Percentiles rank a stretch among this genome's conserved stretches.
Conservation (phyloP, 1,140 invertebrate genomes). For the Drosophila ananassae region DNA sequence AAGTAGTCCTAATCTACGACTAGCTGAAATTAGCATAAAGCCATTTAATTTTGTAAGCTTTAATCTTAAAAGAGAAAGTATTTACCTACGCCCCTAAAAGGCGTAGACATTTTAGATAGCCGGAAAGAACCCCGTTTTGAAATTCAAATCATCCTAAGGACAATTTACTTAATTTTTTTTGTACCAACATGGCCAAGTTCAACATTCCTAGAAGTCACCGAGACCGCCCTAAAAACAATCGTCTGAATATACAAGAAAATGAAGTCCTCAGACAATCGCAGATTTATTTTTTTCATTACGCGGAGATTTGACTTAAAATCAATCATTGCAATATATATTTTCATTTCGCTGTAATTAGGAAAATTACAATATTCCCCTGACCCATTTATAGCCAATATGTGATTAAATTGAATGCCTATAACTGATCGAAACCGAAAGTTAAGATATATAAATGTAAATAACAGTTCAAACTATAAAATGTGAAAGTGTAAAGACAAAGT, state of each 20-base stretch:
- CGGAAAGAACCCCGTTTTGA: slow-evolving; percentile 48
- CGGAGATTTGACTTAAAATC: slow-evolving; percentile 1
- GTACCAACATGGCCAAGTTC: slow-evolving; percentile 24
- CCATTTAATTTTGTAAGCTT: slow-evolving; percentile 61
- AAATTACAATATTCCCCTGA: slow-evolving; percentile 46
- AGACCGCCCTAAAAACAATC: background rate
- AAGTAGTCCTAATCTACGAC: slow-evolving; percentile 34
- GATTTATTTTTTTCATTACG: background rate
- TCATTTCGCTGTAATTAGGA: slow-evolving; percentile 14
- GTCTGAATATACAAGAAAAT: background rate
- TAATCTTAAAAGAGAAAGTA: slow-evolving; percentile 56
- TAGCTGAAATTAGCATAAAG: slow-evolving; percentile 69
- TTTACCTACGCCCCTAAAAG: slow-evolving; percentile 39
- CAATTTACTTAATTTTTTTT: slow-evolving; percentile 73
- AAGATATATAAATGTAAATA: slow-evolving; percentile 35
- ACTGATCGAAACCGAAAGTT: slow-evolving; percentile 35
- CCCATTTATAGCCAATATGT: slow-evolving; percentile 62
- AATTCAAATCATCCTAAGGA: slow-evolving; percentile 65
- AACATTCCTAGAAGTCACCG: slow-evolving; percentile 10
- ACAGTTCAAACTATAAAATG: slow-evolving; percentile 32
- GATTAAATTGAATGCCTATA: slow-evolving; percentile 62
- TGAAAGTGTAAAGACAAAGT: slow-evolving; percentile 23
- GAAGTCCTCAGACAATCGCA: background rate
- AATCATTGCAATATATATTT: slow-evolving; percentile 4
- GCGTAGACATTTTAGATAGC: slow-evolving; percentile 45